Evolutionary conservation across 1,140 invertebrate species (phyloP), one percentile per base, ranked within the genome.

Genomic region (Choristoneura fumiferana): DNA sequence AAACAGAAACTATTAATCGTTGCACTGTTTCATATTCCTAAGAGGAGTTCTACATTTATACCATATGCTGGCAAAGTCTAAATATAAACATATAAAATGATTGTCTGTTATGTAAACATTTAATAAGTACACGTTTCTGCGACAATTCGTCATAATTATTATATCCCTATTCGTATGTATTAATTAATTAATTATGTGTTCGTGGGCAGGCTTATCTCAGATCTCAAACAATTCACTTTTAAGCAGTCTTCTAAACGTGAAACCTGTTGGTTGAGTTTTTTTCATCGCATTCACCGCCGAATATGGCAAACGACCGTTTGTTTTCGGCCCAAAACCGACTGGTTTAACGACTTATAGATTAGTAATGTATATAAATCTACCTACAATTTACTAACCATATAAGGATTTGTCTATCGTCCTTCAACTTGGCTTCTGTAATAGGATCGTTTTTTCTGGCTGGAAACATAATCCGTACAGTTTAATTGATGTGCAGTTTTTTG

Each of bases 201-300:
- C 22, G 22, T 1, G n/a, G 4, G 35, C 9, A 37, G 15, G 8
- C 15, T 18, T 43, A 18, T 43, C 15, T 43, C 15, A 17, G 13
- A 17, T 40, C 9, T 22, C 5, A 14, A 40, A 17, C 38, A 43
- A 0, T n/a, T 18, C 15, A 10, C 15, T 45, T 45, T 22, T 13
- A 22, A 10, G 40, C 8, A 14, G 40, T 43, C 17, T 43, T 17
- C 17, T 22, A 45, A 45, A 45, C 9, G 9, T 10, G 17, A 45
- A 45, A 45, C 40, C 40, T 10, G 40, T 45, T 45, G 40, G 9
- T 8, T 17, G 9, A 45, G 40, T 45, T 45, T 45, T n/a, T 45
- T 45, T 15, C 40, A 29, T 29, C 40, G 15, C 15, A 45, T 45
- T 22, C 40, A 9, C 38, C 15, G 40, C 15, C 15, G 40, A 9